Conservation (phyloP, 2,797 vertebrate genomes). For the Lateolabrax maculatus region DNA sequence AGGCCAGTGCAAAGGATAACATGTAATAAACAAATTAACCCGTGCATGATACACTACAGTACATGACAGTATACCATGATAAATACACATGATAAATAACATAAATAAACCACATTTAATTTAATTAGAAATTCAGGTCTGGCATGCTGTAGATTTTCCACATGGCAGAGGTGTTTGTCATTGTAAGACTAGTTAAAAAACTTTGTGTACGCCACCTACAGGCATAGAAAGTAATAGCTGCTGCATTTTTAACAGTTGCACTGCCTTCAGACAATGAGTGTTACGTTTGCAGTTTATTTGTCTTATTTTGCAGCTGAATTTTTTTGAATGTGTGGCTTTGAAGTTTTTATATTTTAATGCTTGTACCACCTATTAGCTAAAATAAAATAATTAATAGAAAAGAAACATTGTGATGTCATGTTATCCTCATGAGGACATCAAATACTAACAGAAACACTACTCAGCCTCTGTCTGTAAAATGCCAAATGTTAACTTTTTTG, state of each 20-base stretch:
- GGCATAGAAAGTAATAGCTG: constrained; percentile 1
- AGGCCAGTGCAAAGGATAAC: background rate
- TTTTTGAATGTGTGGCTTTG: background rate
- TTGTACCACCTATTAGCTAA: background rate
- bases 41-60: background rate
- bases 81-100: background rate
- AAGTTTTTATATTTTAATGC: background rate
- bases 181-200: background rate
- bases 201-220: background rate
- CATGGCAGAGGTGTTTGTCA: background rate
- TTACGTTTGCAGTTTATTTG: constrained; percentile 1
- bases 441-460: too few species aligned
- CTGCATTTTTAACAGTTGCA: background rate
- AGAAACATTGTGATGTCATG: background rate
- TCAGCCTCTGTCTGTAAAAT: too few species aligned
- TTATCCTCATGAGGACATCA: background rate
- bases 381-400: background rate
- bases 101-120: background rate
- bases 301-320: background rate
- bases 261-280: constrained; percentile 1
- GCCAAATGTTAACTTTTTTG: too few species aligned
- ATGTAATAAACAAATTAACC: background rate
- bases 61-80: background rate
- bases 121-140: background rate
- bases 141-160: background rate